Conservation (phyloP, 2,888 invertebrate genomes). For the Abscondita cerata region DNA sequence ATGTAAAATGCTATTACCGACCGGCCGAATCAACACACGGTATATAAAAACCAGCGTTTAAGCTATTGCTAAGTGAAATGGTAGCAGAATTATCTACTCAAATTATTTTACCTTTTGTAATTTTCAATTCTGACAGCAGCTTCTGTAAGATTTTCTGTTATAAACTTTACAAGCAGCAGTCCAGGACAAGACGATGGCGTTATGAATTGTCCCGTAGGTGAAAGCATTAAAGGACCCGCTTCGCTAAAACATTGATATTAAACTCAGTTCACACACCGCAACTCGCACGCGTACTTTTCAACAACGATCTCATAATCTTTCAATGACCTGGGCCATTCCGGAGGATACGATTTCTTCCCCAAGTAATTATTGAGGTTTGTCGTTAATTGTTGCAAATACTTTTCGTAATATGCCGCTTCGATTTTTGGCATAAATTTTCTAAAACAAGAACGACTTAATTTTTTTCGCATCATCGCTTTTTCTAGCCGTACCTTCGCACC, state of each 20-base stretch:
- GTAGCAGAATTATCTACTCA: no score
- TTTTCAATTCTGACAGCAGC: slow-evolving; percentile 75
- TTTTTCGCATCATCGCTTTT: neutral
- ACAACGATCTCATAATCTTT: slow-evolving; percentile 83
- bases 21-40: no score
- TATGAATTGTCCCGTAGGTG: slow-evolving; percentile 92
- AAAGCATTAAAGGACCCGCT: slow-evolving; percentile 91
- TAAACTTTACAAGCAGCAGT: slow-evolving; percentile 82
- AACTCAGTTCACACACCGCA: no score
- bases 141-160: slow-evolving; percentile 76
- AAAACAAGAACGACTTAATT: slow-evolving; percentile 46
- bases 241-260: slow-evolving; percentile 70
- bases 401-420: slow-evolving; percentile 85
- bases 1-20: no score
- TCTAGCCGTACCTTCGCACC: slow-evolving; percentile 71
- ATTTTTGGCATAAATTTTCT: slow-evolving; percentile 93
- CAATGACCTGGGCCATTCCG: slow-evolving; percentile 75
- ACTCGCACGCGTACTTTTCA: slow-evolving; percentile 84
- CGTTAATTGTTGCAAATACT: slow-evolving; percentile 81
- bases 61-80: no score
- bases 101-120: slow-evolving; percentile 82
- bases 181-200: slow-evolving; percentile 92
- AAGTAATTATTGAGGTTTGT: slow-evolving; percentile 83
- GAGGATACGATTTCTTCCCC: slow-evolving; percentile 70
- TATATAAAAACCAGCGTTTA: no score